These are phyloP conservation scores for Choreutis nemorana DNA, from an alignment of 2,888 invertebrate species.

Conservation along the genomic window DNA sequence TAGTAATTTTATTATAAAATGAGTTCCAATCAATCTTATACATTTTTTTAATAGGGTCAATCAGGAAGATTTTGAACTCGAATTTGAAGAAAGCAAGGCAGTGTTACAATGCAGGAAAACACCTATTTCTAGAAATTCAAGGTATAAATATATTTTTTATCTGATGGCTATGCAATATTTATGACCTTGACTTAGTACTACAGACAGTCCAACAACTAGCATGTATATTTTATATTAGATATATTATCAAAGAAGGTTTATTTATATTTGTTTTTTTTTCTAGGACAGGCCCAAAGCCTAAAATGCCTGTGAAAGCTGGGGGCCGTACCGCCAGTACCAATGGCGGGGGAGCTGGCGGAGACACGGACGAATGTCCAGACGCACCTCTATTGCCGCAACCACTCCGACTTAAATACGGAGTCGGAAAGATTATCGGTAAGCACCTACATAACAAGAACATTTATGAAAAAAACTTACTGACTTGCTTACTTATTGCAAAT, in stretches of 20 bases:
- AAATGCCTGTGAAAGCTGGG: conserved; percentile 78
- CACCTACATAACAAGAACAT: too few relatives aligned
- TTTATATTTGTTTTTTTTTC: conserved; percentile 5
- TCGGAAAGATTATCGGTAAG: conserved; percentile 80
- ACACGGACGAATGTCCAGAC: conserved; percentile 15
- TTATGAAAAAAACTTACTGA: too few relatives aligned
- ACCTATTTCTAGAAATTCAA: conserved; percentile 54
- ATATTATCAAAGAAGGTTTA: conserved; percentile 3
- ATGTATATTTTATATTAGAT: too few relatives aligned
- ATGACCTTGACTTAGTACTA: too few relatives aligned
- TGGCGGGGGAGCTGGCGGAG: conserved; percentile 22
- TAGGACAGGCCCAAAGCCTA: conserved; percentile 77
- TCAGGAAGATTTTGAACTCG: conserved; percentile 93
- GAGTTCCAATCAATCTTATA: not conserved
- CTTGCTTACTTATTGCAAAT: too few relatives aligned
- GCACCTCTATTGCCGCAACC: conserved; percentile 65
- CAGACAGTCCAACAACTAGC: too few relatives aligned
- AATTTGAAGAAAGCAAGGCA: conserved; percentile 87
- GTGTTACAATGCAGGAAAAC: conserved; percentile 79
- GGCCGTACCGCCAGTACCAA: conserved; percentile 24
- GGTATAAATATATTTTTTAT: too few relatives aligned
- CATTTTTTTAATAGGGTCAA: conserved; percentile 57
- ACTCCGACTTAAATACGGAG: conserved; percentile 73
- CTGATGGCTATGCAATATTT: not conserved
- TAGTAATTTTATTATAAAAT: not conserved